Percentiles rank a stretch among this genome's conserved stretches.
phyloP scores from a whole-genome alignment of 2,113 vertebrate species.

The Cyphomyrus discorhynchus region DNA sequence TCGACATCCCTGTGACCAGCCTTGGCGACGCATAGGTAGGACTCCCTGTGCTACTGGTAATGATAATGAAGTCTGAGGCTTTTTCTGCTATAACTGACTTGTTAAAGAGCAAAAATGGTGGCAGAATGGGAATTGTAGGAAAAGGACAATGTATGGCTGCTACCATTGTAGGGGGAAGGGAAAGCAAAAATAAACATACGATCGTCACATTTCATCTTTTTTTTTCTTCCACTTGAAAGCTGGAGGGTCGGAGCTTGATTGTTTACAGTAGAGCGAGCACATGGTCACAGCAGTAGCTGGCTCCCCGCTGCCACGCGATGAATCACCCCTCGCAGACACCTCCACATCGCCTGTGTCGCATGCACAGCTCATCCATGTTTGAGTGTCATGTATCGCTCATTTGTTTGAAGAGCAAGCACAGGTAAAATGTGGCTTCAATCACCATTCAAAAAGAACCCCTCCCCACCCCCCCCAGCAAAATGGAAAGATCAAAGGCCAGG shows the following conservation, averaged over 20 bases:
- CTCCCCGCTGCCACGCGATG: neutral
- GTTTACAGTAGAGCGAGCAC: slow-evolving; percentile 3
- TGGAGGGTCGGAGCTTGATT: neutral
- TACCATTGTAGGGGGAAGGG: no score
- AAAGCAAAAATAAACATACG: slow-evolving; percentile 1
- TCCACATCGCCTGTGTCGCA: neutral
- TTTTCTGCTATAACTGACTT: neutral
- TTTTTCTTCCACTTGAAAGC: neutral
- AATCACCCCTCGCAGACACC: neutral
- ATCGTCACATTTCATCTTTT: neutral
- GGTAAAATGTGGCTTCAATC: neutral
- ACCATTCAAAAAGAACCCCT: neutral
- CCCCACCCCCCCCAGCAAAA: neutral
- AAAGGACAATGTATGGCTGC: neutral
- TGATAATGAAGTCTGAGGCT: neutral
- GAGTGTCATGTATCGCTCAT: neutral
- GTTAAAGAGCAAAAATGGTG: neutral
- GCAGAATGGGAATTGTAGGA: neutral
- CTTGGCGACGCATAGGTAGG: neutral
- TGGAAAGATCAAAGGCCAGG: neutral
- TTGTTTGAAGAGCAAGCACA: neutral
- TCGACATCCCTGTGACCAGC: slow-evolving; percentile 6
- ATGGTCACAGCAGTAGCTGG: neutral
- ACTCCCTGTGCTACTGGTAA: neutral
- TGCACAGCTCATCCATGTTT: neutral